Conservation (phyloP, 2,113 vertebrate genomes). For the Anoplopoma fimbria region DNA sequence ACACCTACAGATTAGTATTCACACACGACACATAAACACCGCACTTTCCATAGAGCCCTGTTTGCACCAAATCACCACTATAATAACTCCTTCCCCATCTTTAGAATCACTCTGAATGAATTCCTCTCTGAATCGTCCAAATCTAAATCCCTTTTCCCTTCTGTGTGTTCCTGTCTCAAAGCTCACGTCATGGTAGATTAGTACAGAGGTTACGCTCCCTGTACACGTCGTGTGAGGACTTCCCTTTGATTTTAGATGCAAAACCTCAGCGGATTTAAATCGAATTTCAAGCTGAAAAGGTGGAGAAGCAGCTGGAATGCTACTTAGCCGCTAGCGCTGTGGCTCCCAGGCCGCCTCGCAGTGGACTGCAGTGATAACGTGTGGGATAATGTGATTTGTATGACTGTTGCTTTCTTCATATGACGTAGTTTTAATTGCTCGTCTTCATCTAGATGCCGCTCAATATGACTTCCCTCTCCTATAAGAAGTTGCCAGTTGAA, state of each 20-base stretch:
- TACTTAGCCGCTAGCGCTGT: conserved; percentile 43
- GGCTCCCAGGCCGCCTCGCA: conserved; percentile 38
- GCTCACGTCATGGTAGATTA: conserved; percentile 67
- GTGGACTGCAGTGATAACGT: conserved; percentile 24
- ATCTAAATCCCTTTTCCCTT: conserved; percentile 67
- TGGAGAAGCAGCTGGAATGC: conserved; percentile 70
- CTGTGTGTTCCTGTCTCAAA: conserved; percentile 70
- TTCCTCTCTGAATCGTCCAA: conserved; percentile 55
- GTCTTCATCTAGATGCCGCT: conserved; percentile 14
- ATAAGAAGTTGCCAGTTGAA: neutral
- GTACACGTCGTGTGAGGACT: conserved; percentile 48
- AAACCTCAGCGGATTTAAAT: conserved; percentile 67
- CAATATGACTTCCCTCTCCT: conserved; percentile 22
- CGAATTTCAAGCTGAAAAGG: conserved; percentile 70
- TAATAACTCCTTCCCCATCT: conserved; percentile 52
- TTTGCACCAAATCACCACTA: conserved; percentile 36
- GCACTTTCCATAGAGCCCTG: neutral
- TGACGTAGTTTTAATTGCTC: conserved; percentile 53
- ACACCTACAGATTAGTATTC: neutral
- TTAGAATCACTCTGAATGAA: conserved; percentile 49
- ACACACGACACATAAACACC: conserved; percentile 5
- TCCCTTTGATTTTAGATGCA: conserved; percentile 67
- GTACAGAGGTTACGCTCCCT: conserved; percentile 55
- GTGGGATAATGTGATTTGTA: conserved; percentile 30
- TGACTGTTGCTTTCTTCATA: conserved; percentile 29